These are phyloP conservation scores for Schizopygopsis pylzovi DNA, from an alignment of 2,797 vertebrate species.

Conservation along the genomic window DNA sequence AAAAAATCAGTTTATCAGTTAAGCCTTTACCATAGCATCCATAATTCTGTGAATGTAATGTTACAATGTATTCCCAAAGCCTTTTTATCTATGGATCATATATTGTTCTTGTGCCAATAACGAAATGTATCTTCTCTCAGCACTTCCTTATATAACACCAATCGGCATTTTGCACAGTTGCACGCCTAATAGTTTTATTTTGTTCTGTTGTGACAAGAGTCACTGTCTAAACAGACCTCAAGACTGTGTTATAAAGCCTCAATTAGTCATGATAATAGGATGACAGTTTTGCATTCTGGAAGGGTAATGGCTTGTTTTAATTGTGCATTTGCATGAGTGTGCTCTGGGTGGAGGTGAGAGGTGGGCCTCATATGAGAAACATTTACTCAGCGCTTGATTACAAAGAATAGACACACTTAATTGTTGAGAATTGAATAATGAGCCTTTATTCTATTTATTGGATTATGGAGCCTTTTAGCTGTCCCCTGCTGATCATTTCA, in stretches of 20 bases:
- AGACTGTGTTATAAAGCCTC: conserved; percentile 17
- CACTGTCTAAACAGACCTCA: conserved; percentile 2
- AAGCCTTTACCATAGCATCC: neutral
- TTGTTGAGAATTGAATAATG: conserved; percentile 35
- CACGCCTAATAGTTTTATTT: conserved; percentile 9
- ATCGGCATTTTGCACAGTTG: neutral
- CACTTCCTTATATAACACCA: neutral
- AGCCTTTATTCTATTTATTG: conserved; percentile 27
- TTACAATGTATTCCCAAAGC: neutral
- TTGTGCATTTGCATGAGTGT: conserved; percentile 50
- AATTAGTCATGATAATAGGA: conserved; percentile 43
- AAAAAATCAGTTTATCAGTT: neutral
- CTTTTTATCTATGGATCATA: neutral
- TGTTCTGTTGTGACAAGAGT: conserved; percentile 26
- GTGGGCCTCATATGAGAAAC: conserved; percentile 34
- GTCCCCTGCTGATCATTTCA: conserved; percentile 9
- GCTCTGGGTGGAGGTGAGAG: conserved; percentile 27
- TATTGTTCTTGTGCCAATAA: neutral
- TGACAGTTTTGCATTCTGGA: conserved; percentile 35
- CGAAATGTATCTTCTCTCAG: neutral
- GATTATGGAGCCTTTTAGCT: conserved; percentile 10
- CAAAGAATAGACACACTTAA: conserved; percentile 36
- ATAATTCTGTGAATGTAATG: neutral
- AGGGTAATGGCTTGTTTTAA: conserved; percentile 48
- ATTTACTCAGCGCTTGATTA: conserved; percentile 22